Percentiles rank a stretch among this genome's conserved stretches.
phyloP scores from a whole-genome alignment of 2,797 vertebrate genomes.

The Gila robusta region DNA sequence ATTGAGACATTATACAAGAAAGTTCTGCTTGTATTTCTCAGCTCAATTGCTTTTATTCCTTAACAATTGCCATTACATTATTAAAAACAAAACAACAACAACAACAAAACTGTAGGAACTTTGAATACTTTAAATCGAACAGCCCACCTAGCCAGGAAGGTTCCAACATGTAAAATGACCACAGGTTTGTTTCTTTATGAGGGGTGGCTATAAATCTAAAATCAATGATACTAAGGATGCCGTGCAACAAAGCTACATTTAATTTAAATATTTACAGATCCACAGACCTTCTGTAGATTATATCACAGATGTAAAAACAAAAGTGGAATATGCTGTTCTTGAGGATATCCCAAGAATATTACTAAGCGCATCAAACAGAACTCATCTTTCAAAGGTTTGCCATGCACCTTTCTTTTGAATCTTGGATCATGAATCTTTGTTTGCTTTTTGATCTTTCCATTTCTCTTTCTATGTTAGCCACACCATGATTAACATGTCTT shows the following conservation, averaged over 20 bases:
- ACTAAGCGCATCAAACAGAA: background rate
- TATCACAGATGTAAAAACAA: background rate
- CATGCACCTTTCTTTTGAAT: background rate
- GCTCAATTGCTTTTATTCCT: background rate
- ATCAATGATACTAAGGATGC: background rate
- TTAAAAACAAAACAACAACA: no score
- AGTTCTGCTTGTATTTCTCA: background rate
- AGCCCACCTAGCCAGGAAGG: no score
- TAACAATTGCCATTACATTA: background rate
- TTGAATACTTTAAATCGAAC: no score
- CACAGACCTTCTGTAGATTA: background rate
- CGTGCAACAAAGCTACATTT: background rate
- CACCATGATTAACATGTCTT: background rate
- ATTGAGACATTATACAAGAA: background rate
- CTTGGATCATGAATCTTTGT: background rate
- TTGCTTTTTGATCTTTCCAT: background rate
- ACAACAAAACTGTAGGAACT: no score
- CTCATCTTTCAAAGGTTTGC: background rate
- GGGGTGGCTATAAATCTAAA: background rate
- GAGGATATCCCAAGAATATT: background rate
- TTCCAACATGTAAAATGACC: no score
- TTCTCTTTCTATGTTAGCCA: slow-evolving; percentile 4
- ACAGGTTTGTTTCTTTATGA: background rate
- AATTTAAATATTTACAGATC: no score
- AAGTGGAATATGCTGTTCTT: background rate